Conservation (phyloP, 2,797 vertebrate species). For the Moxostoma hubbsi region DNA sequence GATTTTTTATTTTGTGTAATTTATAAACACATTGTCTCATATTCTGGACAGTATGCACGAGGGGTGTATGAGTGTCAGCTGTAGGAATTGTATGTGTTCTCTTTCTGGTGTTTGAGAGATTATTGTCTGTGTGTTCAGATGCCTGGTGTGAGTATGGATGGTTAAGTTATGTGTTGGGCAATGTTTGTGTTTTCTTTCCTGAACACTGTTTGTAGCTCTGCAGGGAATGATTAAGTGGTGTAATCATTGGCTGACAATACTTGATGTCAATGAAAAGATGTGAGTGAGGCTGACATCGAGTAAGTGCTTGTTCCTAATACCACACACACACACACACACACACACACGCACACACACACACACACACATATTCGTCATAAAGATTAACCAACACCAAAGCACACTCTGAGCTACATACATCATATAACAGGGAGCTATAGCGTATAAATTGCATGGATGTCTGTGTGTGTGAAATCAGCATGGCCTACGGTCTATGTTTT, state of each 20-base stretch:
- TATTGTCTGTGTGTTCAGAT: constrained; percentile 11
- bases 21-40: constrained; percentile 37
- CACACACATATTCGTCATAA: no score
- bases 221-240: constrained; percentile 21
- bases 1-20: constrained; percentile 27
- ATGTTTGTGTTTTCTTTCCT: constrained; percentile 23
- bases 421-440: no score
- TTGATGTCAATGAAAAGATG: constrained; percentile 22
- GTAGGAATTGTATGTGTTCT: constrained; percentile 1
- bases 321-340: no score
- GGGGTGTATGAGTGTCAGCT: neutral
- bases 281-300: constrained; percentile 21
- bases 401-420: no score
- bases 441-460: no score
- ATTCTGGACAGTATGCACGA: neutral
- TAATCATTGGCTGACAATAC: constrained; percentile 32
- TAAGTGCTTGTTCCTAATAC: neutral
- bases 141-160: constrained; percentile 24
- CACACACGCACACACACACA: no score
- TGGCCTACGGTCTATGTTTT: no score
- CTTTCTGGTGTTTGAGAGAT: neutral
- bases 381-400: no score
- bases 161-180: constrained; percentile 14
- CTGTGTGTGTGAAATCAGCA: no score
- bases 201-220: constrained; percentile 23